Base-by-base conservation (phyloP, 2,888 invertebrate species). In the Drosophila gaucha region DNA sequence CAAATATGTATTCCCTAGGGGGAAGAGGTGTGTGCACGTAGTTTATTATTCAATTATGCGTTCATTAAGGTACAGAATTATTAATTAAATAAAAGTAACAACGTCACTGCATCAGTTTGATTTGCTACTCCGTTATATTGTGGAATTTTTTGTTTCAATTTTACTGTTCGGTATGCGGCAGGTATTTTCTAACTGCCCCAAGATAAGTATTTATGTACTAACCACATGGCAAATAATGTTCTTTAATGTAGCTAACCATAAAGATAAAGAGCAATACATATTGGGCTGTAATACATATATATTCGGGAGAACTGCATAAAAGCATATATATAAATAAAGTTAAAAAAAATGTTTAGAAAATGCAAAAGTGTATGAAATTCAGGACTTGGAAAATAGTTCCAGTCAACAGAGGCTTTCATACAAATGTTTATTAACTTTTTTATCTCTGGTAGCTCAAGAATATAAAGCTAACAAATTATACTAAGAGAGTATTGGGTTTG, bases 11-110 rank as follows among this genome's bases (percentile, higher is more conserved):
- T 50, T 28, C 41, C 16, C 33, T 6, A 9, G 31, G 2, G 6
- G 33, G 10, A 16, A n/a, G 46, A 5, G n/a, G 44, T 39, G 47
- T 58, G 38, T 43, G 22, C 63, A 57, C 72, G 78, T 69, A 67
- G 87, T 82, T 87, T 87, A 87, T 87, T 80, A 87, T 85, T 87
- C 78, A 82, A 82, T 82, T 82, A 82, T 75, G 75, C 88, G 56
- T 78, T 78, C 82, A 87, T 82, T 82, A 82, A 78, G 78, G 69
- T 78, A 82, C 78, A 87, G 73, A 80, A 87, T 85, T 85, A 85
- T 78, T 80, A 85, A 87, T 85, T 82, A 67, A 87, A 82, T 82
- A 82, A 78, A 70, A 78, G 75, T 74, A 68, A 59, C 70, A 64
- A 44, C 56, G 80, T 67, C 50, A 84, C 65, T 74, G 65, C 59